phyloP scores from a whole-genome alignment of 2,888 invertebrate species.

The Drosophila pegasa region DNA sequence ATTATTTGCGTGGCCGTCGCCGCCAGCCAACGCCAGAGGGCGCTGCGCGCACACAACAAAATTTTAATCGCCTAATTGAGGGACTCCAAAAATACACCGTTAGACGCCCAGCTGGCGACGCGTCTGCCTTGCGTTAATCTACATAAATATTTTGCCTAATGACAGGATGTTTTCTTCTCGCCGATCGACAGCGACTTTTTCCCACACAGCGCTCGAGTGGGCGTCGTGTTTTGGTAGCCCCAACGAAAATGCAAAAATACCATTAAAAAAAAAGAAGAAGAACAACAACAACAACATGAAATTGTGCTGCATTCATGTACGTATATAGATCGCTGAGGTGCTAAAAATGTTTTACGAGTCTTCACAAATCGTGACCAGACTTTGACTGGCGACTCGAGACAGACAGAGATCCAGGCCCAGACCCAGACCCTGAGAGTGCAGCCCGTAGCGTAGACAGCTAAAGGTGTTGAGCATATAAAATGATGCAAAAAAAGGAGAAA shows the following conservation, averaged over 20 bases:
- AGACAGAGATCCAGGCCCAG: conserved; percentile 12
- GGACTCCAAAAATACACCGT: conserved; percentile 51
- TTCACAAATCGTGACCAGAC: conserved; percentile 82
- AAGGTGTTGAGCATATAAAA: conserved; percentile 76
- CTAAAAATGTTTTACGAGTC: conserved; percentile 83
- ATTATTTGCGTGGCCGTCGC: conserved; percentile 61
- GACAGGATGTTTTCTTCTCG: conserved; percentile 67
- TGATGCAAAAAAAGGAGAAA: conserved; percentile 28
- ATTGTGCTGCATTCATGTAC: conserved; percentile 45
- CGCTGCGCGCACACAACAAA: conserved; percentile 66
- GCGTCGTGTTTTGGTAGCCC: conserved; percentile 69
- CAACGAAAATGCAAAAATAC: conserved; percentile 60
- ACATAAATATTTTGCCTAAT: conserved; percentile 77
- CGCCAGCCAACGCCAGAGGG: conserved; percentile 68
- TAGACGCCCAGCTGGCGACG: conserved; percentile 53
- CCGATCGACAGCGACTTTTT: conserved; percentile 47
- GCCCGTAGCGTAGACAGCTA: conserved; percentile 39
- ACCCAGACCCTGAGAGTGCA: conserved; percentile 43
- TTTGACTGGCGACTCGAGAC: conserved; percentile 21
- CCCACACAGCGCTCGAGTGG: conserved; percentile 67
- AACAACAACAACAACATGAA: conserved; percentile 14
- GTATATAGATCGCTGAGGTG: conserved; percentile 75
- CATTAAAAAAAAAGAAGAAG: conserved; percentile 53
- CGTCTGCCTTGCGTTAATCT: conserved; percentile 57
- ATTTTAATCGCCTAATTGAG: conserved; percentile 61